These are phyloP conservation scores for Syrphus vitripennis DNA, from an alignment of 2,888 invertebrate genomes.

Conservation along the genomic window DNA sequence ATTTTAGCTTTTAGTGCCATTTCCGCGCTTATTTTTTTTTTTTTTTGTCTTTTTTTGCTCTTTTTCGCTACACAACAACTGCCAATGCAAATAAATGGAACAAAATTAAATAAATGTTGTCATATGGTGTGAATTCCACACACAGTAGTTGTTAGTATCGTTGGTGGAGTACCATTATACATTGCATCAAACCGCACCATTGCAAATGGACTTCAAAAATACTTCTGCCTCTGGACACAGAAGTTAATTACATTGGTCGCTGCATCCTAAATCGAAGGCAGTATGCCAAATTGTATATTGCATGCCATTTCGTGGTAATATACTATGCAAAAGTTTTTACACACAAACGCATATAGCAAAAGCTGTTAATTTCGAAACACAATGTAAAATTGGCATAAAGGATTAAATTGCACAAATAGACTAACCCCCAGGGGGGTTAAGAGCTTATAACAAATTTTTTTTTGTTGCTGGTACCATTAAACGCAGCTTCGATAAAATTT, in stretches of 20 bases:
- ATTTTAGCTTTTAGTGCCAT: conserved; percentile 13
- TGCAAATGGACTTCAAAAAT: conserved; percentile 20
- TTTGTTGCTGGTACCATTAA: background rate
- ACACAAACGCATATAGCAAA: background rate
- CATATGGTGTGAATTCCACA: conserved; percentile 63
- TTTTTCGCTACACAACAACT: background rate
- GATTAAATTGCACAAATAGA: conserved; percentile 16
- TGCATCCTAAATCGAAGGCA: conserved; percentile 62
- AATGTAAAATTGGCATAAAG: conserved; percentile 7
- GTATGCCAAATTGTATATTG: conserved; percentile 56
- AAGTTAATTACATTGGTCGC: conserved; percentile 66
- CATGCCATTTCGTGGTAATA: conserved; percentile 36
- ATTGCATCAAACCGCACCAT: conserved; percentile 61
- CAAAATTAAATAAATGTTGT: conserved; percentile 54
- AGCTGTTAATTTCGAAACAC: conserved; percentile 20
- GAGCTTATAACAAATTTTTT: background rate
- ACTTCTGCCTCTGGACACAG: conserved; percentile 18
- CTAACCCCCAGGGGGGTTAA: background rate
- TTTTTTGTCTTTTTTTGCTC: background rate
- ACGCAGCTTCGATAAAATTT: conserved; percentile 1
- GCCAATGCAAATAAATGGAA: conserved; percentile 13
- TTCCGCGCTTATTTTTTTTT: background rate
- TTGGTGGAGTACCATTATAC: conserved; percentile 54
- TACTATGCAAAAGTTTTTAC: background rate
- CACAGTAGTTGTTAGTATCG: conserved; percentile 33